Conservation (phyloP, 2,113 vertebrate species). For the Limnothrissa miodon region DNA sequence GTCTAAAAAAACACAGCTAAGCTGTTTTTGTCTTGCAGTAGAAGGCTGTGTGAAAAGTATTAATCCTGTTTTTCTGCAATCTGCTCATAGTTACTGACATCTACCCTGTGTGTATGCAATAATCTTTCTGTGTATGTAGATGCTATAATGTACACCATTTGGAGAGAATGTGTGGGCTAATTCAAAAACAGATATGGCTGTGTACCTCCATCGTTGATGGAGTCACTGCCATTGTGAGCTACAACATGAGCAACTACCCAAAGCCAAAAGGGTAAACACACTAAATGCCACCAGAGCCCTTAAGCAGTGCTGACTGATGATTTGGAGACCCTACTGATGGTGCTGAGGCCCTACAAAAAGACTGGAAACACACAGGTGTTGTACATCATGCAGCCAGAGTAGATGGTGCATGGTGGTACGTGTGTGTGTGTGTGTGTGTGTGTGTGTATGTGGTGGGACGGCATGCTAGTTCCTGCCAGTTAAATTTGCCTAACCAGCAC, state of each 20-base stretch:
- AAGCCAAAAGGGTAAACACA: conserved; percentile 49
- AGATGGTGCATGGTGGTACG: conserved; percentile 16
- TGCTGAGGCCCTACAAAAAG: conserved; percentile 38
- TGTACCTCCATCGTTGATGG: background rate
- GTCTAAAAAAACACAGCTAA: background rate
- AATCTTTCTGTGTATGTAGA: background rate
- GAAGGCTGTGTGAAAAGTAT: background rate
- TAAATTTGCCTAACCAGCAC: conserved; percentile 32
- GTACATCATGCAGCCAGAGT: conserved; percentile 25
- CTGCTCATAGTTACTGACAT: background rate
- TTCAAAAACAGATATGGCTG: background rate
- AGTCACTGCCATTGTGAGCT: background rate
- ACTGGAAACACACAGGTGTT: conserved; percentile 35
- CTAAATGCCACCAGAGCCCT: conserved; percentile 40
- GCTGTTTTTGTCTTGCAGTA: background rate
- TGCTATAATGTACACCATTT: background rate
- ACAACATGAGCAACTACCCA: conserved; percentile 19
- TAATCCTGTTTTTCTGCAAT: background rate
- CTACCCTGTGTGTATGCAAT: too few species aligned
- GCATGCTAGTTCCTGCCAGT: conserved; percentile 23
- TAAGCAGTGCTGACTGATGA: conserved; percentile 59
- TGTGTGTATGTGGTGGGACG: conserved; percentile 38
- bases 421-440: background rate
- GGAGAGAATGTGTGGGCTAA: background rate
- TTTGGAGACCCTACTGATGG: conserved; percentile 51